These are phyloP conservation scores for Alviniconcha marisindica DNA, from an alignment of 1,140 invertebrate genomes.

Conservation along the genomic window DNA sequence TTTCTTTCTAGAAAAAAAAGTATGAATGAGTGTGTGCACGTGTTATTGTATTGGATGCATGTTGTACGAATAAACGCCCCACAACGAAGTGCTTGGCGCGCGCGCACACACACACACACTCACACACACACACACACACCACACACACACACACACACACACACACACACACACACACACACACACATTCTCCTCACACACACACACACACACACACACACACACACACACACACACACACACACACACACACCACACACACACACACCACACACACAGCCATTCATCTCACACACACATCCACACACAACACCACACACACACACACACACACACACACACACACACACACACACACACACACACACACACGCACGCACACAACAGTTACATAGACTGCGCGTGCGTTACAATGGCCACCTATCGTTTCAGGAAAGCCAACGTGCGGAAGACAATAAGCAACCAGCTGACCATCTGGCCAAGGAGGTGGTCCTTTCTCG, in stretches of 20 bases:
- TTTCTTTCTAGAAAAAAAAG: too few species aligned
- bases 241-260: slow-evolving; percentile 18
- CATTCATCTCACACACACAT: background rate
- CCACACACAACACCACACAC: background rate
- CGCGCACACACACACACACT: too few species aligned
- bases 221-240: slow-evolving; percentile 22
- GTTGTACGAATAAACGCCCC: too few species aligned
- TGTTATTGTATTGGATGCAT: too few species aligned
- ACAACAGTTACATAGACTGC: too few species aligned
- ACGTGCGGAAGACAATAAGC: background rate
- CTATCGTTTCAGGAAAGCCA: background rate
- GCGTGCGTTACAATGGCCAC: background rate
- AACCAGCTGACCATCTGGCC: background rate
- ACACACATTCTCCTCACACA: too few species aligned
- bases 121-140: too few species aligned
- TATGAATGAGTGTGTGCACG: too few species aligned
- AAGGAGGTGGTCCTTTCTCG: background rate
- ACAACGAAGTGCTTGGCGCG: too few species aligned
- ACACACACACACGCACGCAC: background rate
- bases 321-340: slow-evolving; percentile 11
- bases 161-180: too few species aligned
- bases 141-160: too few species aligned
- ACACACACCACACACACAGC: background rate
- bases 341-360: background rate
- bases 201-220: too few species aligned